Evolutionary conservation across 2,113 vertebrate species (phyloP), one percentile per base, ranked within the genome.

Genomic region (Ascaphus truei): DNA sequence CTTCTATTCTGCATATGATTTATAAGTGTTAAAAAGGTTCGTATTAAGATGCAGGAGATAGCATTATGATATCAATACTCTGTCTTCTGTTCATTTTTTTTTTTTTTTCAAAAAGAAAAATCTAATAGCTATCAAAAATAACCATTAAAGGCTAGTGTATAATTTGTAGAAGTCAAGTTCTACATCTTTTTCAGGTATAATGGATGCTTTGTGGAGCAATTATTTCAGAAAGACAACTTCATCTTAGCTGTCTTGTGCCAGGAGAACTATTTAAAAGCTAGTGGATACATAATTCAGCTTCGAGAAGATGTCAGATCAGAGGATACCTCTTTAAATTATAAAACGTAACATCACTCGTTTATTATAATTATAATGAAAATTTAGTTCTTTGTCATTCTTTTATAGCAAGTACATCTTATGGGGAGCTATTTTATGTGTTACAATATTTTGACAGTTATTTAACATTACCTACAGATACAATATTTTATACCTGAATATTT

Each of bases 151-250:
- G 84, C 87, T 89, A 89, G 88, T 88, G 85, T 91, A 86, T 91
- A 91, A 91, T 90, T 92, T 91, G 89, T 88, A 90, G 86, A 88
- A 90, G 86, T 90, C 90, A 90, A 91, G 86, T 87, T 89, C 90
- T 86, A 89, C 88, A 85, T 91, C 86, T 88, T 88, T 86, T 90
- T 87, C 88, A 91, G 85, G 87, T 91, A 91, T 91, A 92, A 92
- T 90, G 86, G 90, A 88, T 89, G 88, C 88, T 90, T 87, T 81
- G 79, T 77, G 84, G 88, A 90, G 87, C 89, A 92, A 93, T 92
- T 93, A 92, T 91, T 92, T 92, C 83, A 88, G 86, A 89, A 86
- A 89, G 90, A 92, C 89, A 92, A 90, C 88, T 92, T 92, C 89
- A 91, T 91, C 87, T 90, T 86, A 89, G 86, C 87, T 89, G 89